phyloP scores from a whole-genome alignment of 2,797 vertebrate species.

The Danio kyathit region DNA sequence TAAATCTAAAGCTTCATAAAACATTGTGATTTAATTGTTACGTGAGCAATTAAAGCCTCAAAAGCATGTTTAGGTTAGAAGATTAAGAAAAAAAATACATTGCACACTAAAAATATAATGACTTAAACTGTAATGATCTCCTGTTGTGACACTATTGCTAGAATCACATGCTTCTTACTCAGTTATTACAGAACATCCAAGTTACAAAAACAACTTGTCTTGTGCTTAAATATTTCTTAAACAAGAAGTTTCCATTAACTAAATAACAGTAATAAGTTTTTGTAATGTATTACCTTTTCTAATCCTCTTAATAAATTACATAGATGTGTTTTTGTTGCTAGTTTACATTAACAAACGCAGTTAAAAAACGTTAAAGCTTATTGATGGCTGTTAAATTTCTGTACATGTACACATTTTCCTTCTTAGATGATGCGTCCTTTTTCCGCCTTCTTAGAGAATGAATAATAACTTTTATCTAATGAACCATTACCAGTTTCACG shows the following conservation, averaged over 20 bases:
- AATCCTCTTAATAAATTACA: not conserved
- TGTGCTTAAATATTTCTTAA: not conserved
- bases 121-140: not conserved
- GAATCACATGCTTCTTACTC: slow-evolving; percentile 21
- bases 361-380: not conserved
- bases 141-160: not conserved
- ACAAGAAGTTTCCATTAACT: no score
- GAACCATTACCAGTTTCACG: not conserved
- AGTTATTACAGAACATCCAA: not conserved
- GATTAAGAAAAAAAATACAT: not conserved
- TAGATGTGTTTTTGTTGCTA: not conserved
- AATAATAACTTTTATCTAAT: not conserved
- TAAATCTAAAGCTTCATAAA: no score
- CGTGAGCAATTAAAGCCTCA: not conserved
- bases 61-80: not conserved
- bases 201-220: not conserved
- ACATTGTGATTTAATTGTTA: no score
- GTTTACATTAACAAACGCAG: not conserved
- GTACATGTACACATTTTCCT: not conserved
- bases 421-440: not conserved
- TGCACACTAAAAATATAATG: not conserved
- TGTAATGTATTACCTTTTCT: no score
- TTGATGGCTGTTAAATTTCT: not conserved
- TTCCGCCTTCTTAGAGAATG: not conserved
- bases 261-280: no score